Evolutionary conservation across 2,888 invertebrate species (phyloP), one percentile per base, ranked within the genome.

Genomic region (Elmis aenea): DNA sequence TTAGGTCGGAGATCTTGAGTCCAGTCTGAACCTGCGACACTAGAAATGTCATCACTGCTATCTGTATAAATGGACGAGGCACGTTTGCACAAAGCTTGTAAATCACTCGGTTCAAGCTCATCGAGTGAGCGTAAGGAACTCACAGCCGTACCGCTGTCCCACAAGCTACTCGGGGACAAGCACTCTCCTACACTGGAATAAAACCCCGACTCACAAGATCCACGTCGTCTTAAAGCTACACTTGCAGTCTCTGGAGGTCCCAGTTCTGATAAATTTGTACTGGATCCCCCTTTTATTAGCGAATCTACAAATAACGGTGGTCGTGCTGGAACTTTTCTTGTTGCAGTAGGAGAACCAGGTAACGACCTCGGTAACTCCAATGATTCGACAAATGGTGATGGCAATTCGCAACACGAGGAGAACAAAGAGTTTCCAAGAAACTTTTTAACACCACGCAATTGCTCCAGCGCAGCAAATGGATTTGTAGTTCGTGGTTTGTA

Each of bases 161-260:
- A 67, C 22, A 68, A 45, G 40, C 64, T 65, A 35, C 55, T 67
- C 1, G 66, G 67, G 6, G 66, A 67, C 11, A 68, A 39, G 38
- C 67, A 68, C 48, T 68, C 67, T 57, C 87, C 87, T 45, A 87
- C 84, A 54, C 86, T 88, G 34, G 88, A 88, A 74, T 88, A 91
- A 62, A 91, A 90, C 11, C 91, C 91, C 51, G 86, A 86, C 65
- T 91, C 91, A 63, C 89, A 89, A 11, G 89, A 90, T 36, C 86
- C 90, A 26, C 89, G 76, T 10, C 89, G 70, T 16, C 81, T 73
- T n/a, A 81, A 67, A 10, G 45, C 52, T 9, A 50, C 36, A 4
- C 50, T 40, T 1, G 50, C 42, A 25, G 45, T 42, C 29, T 59
- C 59, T 24, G 51, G 46, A 16, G 38, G 50, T n/a, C 55, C 55